phyloP scores from a whole-genome alignment of 2,888 invertebrate genomes.

The Leptopilina syphax region DNA sequence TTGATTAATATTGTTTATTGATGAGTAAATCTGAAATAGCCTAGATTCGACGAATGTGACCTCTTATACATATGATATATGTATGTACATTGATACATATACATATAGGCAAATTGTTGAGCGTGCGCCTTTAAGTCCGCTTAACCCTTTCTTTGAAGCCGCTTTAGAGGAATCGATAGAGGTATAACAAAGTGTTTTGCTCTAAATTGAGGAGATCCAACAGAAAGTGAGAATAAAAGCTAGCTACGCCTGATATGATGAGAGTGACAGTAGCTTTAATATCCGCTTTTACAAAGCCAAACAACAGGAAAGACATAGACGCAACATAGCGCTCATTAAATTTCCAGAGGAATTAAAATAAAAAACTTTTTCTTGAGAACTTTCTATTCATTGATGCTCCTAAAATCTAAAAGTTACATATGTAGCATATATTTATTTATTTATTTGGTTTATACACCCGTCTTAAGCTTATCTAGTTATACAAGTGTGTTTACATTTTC shows the following conservation, averaged over 20 bases:
- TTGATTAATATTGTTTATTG: conserved; percentile 24
- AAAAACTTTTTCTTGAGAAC: not conserved
- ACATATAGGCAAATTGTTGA: conserved; percentile 63
- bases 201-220: conserved; percentile 48
- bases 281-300: not conserved
- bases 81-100: not conserved
- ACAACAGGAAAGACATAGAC: not conserved
- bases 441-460: too few relatives aligned
- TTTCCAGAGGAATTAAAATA: not conserved
- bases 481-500: too few relatives aligned
- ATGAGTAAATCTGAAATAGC: conserved; percentile 4
- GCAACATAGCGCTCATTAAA: not conserved
- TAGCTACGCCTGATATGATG: conserved; percentile 1
- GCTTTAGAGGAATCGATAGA: conserved; percentile 64
- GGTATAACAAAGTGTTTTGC: conserved; percentile 55
- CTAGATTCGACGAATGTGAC: not conserved
- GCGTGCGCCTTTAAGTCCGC: conserved; percentile 65
- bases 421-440: too few relatives aligned
- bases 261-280: not conserved
- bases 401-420: too few relatives aligned
- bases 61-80: not conserved
- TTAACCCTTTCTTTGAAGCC: conserved; percentile 62
- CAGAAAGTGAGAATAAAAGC: conserved; percentile 17
- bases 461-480: too few relatives aligned
- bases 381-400: not conserved